phyloP scores from a whole-genome alignment of 2,888 invertebrate genomes.

The Agelastica alni region DNA sequence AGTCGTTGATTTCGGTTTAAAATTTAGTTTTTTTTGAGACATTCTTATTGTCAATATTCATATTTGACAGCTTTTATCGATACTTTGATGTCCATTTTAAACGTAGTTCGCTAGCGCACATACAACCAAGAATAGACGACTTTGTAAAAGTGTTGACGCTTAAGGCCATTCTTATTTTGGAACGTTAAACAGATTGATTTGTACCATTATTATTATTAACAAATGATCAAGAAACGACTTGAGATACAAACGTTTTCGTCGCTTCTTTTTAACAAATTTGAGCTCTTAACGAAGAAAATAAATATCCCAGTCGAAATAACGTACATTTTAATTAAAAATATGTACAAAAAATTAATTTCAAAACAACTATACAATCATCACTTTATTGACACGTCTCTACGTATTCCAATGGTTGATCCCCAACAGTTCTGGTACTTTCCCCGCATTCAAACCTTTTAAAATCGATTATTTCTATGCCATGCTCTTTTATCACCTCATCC shows the following conservation, averaged over 20 bases:
- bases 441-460: slow-evolving; percentile 90
- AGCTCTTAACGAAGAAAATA: too few relatives aligned
- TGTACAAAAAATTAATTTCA: not conserved
- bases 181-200: too few relatives aligned
- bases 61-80: slow-evolving; percentile 21
- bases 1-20: slow-evolving; percentile 32
- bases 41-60: slow-evolving; percentile 19
- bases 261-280: too few relatives aligned
- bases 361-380: not conserved
- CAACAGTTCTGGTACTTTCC: slow-evolving; percentile 58
- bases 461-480: slow-evolving; percentile 71
- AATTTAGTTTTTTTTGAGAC: slow-evolving; percentile 32
- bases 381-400: slow-evolving; percentile 67
- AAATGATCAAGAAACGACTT: too few relatives aligned
- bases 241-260: too few relatives aligned
- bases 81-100: too few relatives aligned
- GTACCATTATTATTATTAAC: too few relatives aligned
- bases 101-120: too few relatives aligned
- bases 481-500: slow-evolving; percentile 69
- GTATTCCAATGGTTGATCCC: slow-evolving; percentile 59
- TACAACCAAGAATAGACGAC: too few relatives aligned
- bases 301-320: too few relatives aligned
- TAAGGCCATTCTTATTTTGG: too few relatives aligned
- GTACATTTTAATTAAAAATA: slow-evolving; percentile 2
- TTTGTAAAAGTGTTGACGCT: too few relatives aligned